A percentile compares a stretch with the other conserved stretches of the same genome.
Conservation (phyloP, 2,888 invertebrate species). For the Lottia scabra region DNA sequence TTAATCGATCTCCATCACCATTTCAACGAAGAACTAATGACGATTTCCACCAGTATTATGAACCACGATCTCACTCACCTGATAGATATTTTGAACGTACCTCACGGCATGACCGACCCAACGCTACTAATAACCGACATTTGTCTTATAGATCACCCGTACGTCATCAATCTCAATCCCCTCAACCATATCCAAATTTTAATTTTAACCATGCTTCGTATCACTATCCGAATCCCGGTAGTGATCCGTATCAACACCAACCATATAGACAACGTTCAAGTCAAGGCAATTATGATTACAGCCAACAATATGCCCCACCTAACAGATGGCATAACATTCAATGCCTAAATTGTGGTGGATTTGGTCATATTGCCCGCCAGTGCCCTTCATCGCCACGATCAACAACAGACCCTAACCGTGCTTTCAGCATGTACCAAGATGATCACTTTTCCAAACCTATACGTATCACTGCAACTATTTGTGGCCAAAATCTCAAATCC, state of each 20-base stretch:
- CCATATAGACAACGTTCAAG: neutral
- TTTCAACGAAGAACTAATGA: neutral
- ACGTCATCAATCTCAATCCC: no score
- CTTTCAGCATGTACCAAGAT: no score
- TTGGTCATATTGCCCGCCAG: neutral
- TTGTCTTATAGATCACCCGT: no score
- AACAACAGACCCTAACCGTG: neutral
- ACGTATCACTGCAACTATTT: neutral
- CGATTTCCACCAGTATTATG: neutral
- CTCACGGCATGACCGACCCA: neutral
- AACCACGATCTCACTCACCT: neutral
- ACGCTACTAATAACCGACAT: neutral
- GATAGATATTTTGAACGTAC: neutral
- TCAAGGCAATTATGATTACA: neutral
- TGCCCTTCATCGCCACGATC: neutral
- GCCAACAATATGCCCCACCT: neutral
- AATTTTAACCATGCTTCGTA: neutral
- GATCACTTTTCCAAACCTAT: neutral
- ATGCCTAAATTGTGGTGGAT: neutral
- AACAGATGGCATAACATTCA: neutral
- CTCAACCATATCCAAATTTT: neutral
- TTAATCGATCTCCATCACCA: no score
- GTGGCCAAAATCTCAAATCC: neutral
- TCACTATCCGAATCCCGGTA: neutral
- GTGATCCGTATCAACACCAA: neutral